phyloP scores from a whole-genome alignment of 2,888 invertebrate species.

The Drosophila mimetica region DNA sequence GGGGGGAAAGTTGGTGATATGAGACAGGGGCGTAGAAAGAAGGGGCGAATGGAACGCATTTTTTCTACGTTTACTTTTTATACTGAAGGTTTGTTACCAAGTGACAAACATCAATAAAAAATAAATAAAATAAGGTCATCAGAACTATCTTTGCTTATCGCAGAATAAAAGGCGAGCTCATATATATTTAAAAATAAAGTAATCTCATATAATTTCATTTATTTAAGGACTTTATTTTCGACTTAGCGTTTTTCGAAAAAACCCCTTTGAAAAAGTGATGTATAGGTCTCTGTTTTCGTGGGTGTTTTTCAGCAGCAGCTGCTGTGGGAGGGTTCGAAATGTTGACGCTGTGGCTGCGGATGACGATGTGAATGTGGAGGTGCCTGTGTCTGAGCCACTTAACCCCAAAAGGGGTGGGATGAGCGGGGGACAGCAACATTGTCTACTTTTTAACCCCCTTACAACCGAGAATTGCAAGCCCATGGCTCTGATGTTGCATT shows the following conservation, averaged over 20 bases:
- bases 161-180: too few relatives aligned
- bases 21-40: constrained; percentile 10
- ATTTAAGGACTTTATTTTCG: too few relatives aligned
- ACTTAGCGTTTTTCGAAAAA: not conserved
- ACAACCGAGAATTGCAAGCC: constrained; percentile 55
- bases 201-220: too few relatives aligned
- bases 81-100: too few relatives aligned
- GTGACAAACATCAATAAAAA: too few relatives aligned
- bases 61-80: too few relatives aligned
- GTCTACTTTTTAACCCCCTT: constrained; percentile 7
- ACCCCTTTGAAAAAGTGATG: not conserved
- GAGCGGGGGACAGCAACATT: constrained; percentile 32
- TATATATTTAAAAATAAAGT: too few relatives aligned
- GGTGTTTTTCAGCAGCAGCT: constrained; percentile 47
- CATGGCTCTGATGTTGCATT: constrained; percentile 34
- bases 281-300: constrained; percentile 11
- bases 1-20: constrained; percentile 29
- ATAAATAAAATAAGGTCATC: too few relatives aligned
- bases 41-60: too few relatives aligned
- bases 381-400: constrained; percentile 60
- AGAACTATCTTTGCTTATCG: too few relatives aligned
- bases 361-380: constrained; percentile 40
- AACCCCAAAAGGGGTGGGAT: constrained; percentile 55
- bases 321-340: constrained; percentile 59
- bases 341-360: constrained; percentile 38